A percentile compares a stretch with the other conserved stretches of the same genome.
Conservation (phyloP, 2,113 vertebrate genomes). For the Callorhinus ursinus region DNA sequence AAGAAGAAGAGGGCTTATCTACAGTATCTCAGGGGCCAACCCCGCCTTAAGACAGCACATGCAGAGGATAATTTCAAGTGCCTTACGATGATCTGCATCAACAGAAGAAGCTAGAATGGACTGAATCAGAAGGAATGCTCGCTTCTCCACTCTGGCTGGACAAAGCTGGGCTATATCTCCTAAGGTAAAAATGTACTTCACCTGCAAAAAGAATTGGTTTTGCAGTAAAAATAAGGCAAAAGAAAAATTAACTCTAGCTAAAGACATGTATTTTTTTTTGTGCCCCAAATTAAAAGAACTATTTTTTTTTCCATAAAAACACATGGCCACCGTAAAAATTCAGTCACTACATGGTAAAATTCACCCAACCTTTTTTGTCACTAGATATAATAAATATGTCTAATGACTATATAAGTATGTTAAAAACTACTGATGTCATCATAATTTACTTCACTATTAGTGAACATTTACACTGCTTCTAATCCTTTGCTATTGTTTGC, state of each 20-base stretch:
- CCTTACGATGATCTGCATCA: slow-evolving; percentile 84
- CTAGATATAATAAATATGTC: neutral
- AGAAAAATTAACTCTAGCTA: neutral
- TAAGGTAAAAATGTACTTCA: slow-evolving; percentile 94
- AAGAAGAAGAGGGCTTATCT: neutral
- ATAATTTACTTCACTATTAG: neutral
- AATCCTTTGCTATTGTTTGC: neutral
- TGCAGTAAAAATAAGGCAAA: slow-evolving; percentile 65
- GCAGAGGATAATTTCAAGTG: neutral
- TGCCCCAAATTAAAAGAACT: neutral
- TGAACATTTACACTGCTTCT: neutral
- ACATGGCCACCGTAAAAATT: neutral
- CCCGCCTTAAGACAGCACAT: rapidly evolving
- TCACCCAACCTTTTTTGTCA: neutral
- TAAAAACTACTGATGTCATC: neutral
- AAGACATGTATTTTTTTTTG: neutral
- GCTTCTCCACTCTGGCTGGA: slow-evolving; percentile 90
- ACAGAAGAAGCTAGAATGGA: slow-evolving; percentile 90
- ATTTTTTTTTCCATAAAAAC: neutral
- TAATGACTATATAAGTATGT: neutral
- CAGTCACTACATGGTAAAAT: neutral
- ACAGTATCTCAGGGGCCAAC: neutral
- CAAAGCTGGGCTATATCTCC: slow-evolving; percentile 93
- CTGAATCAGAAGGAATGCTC: slow-evolving; percentile 92
- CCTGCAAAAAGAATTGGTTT: slow-evolving; percentile 82